Percentiles rank a stretch among this genome's conserved stretches.
These are phyloP conservation scores for Marmota monax DNA, from an alignment of 2,113 vertebrate species.

Conservation along the genomic window DNA sequence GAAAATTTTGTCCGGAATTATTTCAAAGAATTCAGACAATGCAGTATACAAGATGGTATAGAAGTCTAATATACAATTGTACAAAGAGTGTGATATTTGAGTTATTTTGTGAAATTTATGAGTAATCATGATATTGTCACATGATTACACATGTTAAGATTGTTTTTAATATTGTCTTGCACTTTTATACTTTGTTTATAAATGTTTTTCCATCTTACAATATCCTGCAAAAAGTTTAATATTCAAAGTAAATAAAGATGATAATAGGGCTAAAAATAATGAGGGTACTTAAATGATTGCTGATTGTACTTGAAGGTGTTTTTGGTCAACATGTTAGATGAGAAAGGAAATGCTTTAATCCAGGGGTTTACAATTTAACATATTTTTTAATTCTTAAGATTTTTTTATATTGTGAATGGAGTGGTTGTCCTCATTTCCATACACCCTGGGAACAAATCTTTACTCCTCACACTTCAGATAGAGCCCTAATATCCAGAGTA, in stretches of 20 bases:
- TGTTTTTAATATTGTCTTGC: background rate
- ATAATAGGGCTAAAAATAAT: background rate
- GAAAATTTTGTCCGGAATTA: background rate
- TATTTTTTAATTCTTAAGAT: no score
- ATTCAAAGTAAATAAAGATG: background rate
- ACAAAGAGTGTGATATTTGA: background rate
- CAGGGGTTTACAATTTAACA: no score
- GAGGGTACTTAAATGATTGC: background rate
- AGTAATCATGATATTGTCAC: background rate
- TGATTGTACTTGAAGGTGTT: no score
- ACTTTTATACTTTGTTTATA: background rate
- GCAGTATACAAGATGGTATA: background rate
- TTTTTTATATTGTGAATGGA: no score
- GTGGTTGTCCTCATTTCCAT: no score
- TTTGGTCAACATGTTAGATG: no score
- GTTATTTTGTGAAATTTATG: background rate
- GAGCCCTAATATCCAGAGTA: no score
- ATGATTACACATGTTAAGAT: background rate
- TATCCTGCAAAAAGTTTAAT: background rate
- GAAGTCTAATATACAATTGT: background rate
- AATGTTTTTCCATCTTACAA: background rate
- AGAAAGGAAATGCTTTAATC: no score
- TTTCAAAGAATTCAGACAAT: background rate
- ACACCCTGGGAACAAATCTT: no score
- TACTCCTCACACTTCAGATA: no score